phyloP scores from a whole-genome alignment of 2,888 invertebrate genomes.

The Acanthococcus lagerstroemiae region DNA sequence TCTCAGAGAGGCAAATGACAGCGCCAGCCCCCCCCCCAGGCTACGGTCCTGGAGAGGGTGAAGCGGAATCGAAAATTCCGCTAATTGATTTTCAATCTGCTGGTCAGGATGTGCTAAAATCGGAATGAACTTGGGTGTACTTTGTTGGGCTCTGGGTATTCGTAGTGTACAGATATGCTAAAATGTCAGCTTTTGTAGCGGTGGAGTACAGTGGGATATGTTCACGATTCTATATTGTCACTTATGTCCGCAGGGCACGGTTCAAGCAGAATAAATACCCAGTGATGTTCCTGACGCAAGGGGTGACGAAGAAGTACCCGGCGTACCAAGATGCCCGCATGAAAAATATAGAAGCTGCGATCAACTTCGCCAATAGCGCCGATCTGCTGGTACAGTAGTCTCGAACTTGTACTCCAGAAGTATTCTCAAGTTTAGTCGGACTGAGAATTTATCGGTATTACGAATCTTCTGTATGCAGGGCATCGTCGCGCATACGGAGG shows the following conservation, averaged over 20 bases:
- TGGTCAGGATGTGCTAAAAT: no score
- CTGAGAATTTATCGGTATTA: neutral
- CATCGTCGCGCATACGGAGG: slow-evolving; percentile 86
- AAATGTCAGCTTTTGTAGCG: no score
- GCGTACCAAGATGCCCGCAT: slow-evolving; percentile 78
- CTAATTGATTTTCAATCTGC: no score
- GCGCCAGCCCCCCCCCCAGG: no score
- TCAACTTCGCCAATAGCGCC: slow-evolving; percentile 68
- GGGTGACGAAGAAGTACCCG: slow-evolving; percentile 58
- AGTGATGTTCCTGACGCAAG: slow-evolving; percentile 86
- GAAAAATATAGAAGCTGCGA: slow-evolving; percentile 66
- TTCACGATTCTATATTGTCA: no score
- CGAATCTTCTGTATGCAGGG: slow-evolving; percentile 46
- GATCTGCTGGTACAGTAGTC: slow-evolving; percentile 56
- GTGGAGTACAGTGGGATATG: no score
- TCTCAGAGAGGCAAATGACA: no score
- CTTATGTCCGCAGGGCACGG: slow-evolving; percentile 58
- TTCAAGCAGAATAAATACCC: slow-evolving; percentile 95
- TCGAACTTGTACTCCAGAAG: neutral
- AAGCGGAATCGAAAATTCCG: no score
- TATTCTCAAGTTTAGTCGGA: neutral
- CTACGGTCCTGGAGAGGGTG: no score
- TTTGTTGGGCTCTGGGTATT: no score
- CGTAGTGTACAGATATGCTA: no score
- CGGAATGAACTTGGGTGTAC: no score